Evolutionary conservation across 2,888 invertebrate genomes (phyloP).

Genomic region (Metellina segmentata): DNA sequence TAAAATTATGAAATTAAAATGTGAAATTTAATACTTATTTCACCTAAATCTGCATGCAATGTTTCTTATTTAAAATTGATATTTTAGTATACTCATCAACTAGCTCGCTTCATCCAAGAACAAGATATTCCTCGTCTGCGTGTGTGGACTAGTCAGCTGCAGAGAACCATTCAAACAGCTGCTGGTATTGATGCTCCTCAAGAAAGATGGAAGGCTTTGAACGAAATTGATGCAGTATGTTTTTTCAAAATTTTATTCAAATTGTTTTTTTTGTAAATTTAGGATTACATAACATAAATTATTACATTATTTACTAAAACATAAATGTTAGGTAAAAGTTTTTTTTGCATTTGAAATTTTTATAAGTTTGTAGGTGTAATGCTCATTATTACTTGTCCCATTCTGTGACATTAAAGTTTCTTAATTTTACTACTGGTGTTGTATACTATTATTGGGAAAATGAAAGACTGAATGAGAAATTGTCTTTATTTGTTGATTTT

Average conservation of each 20-base stretch:
- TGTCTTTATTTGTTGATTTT: too few relatives aligned
- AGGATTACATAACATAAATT: too few relatives aligned
- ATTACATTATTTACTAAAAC: too few relatives aligned
- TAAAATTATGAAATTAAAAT: neutral
- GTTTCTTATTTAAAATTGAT: too few relatives aligned
- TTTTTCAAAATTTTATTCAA: neutral
- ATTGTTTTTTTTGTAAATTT: too few relatives aligned
- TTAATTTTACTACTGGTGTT: too few relatives aligned
- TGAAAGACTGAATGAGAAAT: too few relatives aligned
- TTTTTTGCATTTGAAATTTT: neutral
- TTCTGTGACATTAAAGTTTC: too few relatives aligned
- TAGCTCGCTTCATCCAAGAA: slow-evolving; percentile 90
- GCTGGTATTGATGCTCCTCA: slow-evolving; percentile 94
- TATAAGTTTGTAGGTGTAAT: neutral
- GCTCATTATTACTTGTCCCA: neutral
- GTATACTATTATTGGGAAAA: too few relatives aligned
- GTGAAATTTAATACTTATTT: too few relatives aligned
- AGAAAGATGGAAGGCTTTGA: slow-evolving; percentile 98
- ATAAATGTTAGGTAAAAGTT: too few relatives aligned
- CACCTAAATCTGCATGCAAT: too few relatives aligned
- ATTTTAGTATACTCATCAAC: slow-evolving; percentile 86
- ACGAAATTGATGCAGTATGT: slow-evolving; percentile 97
- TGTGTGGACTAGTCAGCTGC: slow-evolving; percentile 99
- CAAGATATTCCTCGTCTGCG: slow-evolving; percentile 91
- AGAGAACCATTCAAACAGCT: slow-evolving; percentile 97